These are phyloP conservation scores for Cardiocondyla obscurior DNA, from an alignment of 1,140 invertebrate genomes.

Conservation along the genomic window DNA sequence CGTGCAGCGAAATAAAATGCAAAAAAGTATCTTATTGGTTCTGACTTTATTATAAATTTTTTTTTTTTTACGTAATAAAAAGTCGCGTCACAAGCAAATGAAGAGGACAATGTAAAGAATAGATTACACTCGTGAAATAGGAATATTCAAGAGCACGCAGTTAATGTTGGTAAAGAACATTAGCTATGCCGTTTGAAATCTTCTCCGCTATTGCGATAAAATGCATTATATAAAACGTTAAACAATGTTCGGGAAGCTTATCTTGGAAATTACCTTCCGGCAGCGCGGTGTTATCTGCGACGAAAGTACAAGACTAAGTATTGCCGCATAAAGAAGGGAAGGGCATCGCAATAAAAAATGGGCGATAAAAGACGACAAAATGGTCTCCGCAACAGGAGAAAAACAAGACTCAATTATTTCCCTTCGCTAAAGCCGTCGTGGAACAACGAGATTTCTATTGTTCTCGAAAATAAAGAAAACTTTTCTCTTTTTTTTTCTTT, in stretches of 20 bases:
- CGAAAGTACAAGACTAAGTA: conserved; percentile 52
- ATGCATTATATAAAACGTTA: conserved; percentile 16
- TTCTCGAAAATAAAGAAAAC: conserved; percentile 34
- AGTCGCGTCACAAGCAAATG: not conserved
- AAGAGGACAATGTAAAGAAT: not conserved
- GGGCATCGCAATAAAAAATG: conserved; percentile 38
- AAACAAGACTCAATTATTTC: conserved; percentile 50
- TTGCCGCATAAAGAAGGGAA: conserved; percentile 26
- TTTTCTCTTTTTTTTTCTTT: too few relatives aligned
- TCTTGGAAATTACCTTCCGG: conserved; percentile 49
- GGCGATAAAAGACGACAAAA: conserved; percentile 48
- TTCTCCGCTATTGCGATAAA: conserved; percentile 28
- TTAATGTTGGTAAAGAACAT: conserved; percentile 18
- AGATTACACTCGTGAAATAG: not conserved
- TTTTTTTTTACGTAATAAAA: not conserved
- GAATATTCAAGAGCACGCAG: not conserved
- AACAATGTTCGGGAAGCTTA: conserved; percentile 53
- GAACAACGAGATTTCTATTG: conserved; percentile 45
- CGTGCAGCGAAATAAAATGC: not conserved
- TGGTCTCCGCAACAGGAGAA: conserved; percentile 25
- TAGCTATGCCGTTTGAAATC: not conserved
- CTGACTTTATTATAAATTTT: not conserved
- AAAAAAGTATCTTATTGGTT: not conserved
- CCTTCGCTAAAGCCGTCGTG: conserved; percentile 3
- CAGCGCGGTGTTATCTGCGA: conserved; percentile 41